Evolutionary conservation across 2,797 vertebrate genomes (phyloP), one percentile per base, ranked within the genome.

Genomic region (Phyllotis vaccarum): DNA sequence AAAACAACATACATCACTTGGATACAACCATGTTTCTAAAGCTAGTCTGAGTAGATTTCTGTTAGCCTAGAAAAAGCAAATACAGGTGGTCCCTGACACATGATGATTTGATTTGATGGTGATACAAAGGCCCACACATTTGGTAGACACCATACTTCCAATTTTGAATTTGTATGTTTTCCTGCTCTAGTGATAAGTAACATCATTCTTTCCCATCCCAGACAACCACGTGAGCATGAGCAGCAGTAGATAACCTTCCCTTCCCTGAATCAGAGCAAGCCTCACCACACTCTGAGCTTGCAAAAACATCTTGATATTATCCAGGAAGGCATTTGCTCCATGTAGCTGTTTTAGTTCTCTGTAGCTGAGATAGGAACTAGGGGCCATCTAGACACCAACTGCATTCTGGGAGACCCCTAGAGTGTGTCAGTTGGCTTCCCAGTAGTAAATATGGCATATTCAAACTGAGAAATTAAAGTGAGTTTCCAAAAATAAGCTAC

Each of bases 31-130:
- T 56, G 68, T 89, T 82, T 79, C 88, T 76, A 89, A 60, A 80
- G 66, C 54, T 62, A 66, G 56, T 54, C 43, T 75, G 12, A 90
- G 37, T 52, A 79, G 74, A 24, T 74, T 83, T 75, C 64, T 68
- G 29, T 83, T 60, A 76, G 52, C 52, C 58, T 79, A 75, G 56
- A 76, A 60, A 94, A 74, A 83, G n/a, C n/a, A 90, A 90, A 74
- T 22, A 27, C 17, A 82, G n/a, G 68, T 31, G 10, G 52, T 7
- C 86, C 72, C 49, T 8, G 19, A 64, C 43, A 54, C 24, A 19
- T 2, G 40, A 70, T n/a, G 22, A 13, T 37, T 31, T 72, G 24
- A 16, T 52, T 72, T 80, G 43, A 43, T 12, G 76, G 60, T 6
- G 1, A 19, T 74, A 21, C 43, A n/a, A 62, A 72, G 58, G 37